Conservation (phyloP, 2,113 vertebrate genomes). For the Chamaea fasciata region DNA sequence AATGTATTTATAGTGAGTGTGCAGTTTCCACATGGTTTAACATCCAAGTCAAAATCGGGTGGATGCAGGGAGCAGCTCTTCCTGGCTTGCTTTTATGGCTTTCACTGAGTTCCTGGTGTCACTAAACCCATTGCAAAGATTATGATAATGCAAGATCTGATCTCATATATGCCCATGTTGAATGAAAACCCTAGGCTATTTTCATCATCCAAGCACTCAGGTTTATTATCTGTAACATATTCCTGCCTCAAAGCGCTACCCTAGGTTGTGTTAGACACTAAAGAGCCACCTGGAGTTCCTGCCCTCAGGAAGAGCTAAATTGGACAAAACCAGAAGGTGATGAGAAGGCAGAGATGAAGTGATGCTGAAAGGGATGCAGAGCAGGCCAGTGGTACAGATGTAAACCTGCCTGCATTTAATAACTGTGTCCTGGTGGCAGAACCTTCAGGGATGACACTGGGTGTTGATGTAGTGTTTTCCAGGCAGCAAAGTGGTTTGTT, state of each 20-base stretch:
- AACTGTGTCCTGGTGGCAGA: neutral
- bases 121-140: neutral
- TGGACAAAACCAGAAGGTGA: neutral
- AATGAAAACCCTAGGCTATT: conserved; percentile 34
- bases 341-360: neutral
- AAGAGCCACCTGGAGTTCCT: conserved; percentile 24
- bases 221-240: conserved; percentile 32
- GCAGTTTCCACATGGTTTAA: neutral
- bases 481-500: neutral
- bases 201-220: neutral
- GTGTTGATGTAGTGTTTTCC: neutral
- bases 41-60: neutral
- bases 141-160: neutral
- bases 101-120: neutral
- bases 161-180: neutral
- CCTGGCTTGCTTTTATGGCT: neutral
- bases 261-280: neutral
- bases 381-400: neutral
- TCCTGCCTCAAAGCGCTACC: neutral
- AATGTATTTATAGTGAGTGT: neutral
- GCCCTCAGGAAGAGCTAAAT: conserved; percentile 10
- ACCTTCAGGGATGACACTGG: neutral
- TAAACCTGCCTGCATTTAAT: neutral
- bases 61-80: neutral
- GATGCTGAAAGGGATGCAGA: neutral